Evolutionary conservation across 2,797 vertebrate species (phyloP), one percentile per base, ranked within the genome.

Genomic region (Linurgus olivaceus): DNA sequence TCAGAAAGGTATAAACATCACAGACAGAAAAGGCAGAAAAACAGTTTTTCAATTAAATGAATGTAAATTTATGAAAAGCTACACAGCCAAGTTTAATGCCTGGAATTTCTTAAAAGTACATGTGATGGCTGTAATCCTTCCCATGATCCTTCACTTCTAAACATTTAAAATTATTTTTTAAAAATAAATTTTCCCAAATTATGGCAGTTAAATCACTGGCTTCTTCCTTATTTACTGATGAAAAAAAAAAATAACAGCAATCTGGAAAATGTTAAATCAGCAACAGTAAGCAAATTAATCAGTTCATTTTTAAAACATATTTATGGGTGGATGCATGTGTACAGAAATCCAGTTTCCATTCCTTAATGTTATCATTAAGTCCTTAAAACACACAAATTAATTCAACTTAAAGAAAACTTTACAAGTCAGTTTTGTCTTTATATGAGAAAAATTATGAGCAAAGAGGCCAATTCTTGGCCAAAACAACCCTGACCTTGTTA

Each of bases 301-400:
- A 33, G 3, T 10, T 50, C 2, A 17, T 51, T 76, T 67, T 51
- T 1, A 17, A 84, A 83, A 29, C 2, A 6, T 6, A 58, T 35
- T 75, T 40, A 6, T 21, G 7, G 23, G 24, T 13, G 29, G 10
- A 65, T 13, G 2, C 2, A 37, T 1, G 0, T 3, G 9, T 13
- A 84, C 2, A 40, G 7, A 81, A 51, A 62, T 2, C 1, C 12
- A 23, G 20, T 33, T 61, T 33, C 50, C 16, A 47, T 11, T 55
- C 24, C n/a, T 58, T n/a, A n/a, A 70, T 28, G 10, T 12, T 63
- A 57, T 5, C 3, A 0, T 2, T n/a, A 93, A 90, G 13, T 20
- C 26, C 50, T 38, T 11, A 63, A 91, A 91, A 71, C 4, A 82
- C 0, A 2, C 2, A 70, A 72, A 59, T 25, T 26, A 17, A 58